phyloP scores from a whole-genome alignment of 35 echinoderm and acorn worm genomes.

The Apostichopus californicus region DNA sequence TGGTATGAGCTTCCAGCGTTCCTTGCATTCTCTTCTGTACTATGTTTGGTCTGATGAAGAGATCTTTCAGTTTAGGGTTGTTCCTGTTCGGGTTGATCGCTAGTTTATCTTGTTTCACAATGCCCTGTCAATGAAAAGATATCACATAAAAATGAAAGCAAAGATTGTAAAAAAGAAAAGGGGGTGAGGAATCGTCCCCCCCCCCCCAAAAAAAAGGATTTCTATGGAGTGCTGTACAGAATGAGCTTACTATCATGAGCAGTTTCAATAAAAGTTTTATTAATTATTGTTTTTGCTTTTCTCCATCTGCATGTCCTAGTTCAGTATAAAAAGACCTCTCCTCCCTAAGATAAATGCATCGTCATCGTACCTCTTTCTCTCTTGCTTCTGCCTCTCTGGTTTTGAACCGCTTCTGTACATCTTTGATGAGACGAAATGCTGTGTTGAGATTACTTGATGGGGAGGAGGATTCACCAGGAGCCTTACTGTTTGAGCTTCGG shows the following conservation, averaged over 20 bases:
- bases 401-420: slow-evolving; percentile 98
- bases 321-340: too few relatives aligned
- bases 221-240: too few relatives aligned
- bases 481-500: slow-evolving; percentile 84
- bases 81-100: slow-evolving; percentile 87
- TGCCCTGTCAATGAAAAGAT: slow-evolving; percentile 69
- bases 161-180: too few relatives aligned
- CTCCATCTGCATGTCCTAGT: too few relatives aligned
- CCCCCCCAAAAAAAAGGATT: too few relatives aligned
- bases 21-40: slow-evolving; percentile 96
- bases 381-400: slow-evolving; percentile 84
- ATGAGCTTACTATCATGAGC: too few relatives aligned
- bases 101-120: slow-evolving; percentile 98
- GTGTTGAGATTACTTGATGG: slow-evolving; percentile 89
- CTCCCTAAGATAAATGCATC: too few relatives aligned
- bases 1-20: slow-evolving; percentile 87
- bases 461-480: slow-evolving; percentile 71
- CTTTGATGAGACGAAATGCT: slow-evolving; percentile 91
- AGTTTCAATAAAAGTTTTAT: too few relatives aligned
- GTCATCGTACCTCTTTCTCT: slow-evolving; percentile 89
- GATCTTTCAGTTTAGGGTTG: slow-evolving; percentile 95
- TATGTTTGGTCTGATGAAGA: slow-evolving; percentile 99
- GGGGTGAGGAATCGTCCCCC: too few relatives aligned
- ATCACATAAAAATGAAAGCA: too few relatives aligned
- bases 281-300: too few relatives aligned